phyloP scores from a whole-genome alignment of 1,140 invertebrate species.

The Tetragonula clypearis region DNA sequence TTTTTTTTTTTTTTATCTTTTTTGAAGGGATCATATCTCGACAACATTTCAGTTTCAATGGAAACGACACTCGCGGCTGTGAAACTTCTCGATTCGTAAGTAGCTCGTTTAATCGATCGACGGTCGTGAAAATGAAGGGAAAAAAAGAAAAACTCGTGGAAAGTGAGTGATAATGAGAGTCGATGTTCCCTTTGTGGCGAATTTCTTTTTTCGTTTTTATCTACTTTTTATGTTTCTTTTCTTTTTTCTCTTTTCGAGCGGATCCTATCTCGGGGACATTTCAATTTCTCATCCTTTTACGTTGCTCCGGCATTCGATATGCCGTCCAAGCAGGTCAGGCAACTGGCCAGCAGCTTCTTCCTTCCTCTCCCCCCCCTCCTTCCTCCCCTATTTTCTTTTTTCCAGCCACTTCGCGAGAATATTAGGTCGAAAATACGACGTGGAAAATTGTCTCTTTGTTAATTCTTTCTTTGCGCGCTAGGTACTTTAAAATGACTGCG shows the following conservation, averaged over 20 bases:
- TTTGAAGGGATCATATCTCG: too few species aligned
- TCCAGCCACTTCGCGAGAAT: slow-evolving; percentile 21
- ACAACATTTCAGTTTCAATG: too few species aligned
- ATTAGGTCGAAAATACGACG: slow-evolving; percentile 50
- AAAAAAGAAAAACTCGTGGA: too few species aligned
- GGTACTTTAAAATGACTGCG: not conserved
- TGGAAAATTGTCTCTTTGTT: slow-evolving; percentile 26
- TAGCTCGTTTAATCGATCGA: too few species aligned
- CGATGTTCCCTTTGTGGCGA: not conserved
- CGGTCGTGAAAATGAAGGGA: too few species aligned
- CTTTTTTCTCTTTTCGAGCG: not conserved
- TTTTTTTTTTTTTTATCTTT: too few species aligned
- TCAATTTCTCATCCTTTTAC: slow-evolving; percentile 62
- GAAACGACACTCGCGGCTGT: too few species aligned
- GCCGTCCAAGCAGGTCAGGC: slow-evolving; percentile 59
- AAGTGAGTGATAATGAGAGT: too few species aligned
- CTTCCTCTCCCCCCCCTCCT: slow-evolving; percentile 12
- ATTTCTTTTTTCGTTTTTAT: not conserved
- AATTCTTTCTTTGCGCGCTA: too few species aligned
- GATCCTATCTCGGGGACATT: slow-evolving; percentile 40
- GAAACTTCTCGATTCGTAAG: too few species aligned
- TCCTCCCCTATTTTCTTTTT: slow-evolving; percentile 1
- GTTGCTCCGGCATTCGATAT: slow-evolving; percentile 45
- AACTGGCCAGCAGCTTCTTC: slow-evolving; percentile 45
- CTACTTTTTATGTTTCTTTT: not conserved